Percentiles rank a stretch among this genome's conserved stretches.
Evolutionary conservation across 2,888 invertebrate genomes (phyloP).

Genomic region (Mythimna lalbum): DNA sequence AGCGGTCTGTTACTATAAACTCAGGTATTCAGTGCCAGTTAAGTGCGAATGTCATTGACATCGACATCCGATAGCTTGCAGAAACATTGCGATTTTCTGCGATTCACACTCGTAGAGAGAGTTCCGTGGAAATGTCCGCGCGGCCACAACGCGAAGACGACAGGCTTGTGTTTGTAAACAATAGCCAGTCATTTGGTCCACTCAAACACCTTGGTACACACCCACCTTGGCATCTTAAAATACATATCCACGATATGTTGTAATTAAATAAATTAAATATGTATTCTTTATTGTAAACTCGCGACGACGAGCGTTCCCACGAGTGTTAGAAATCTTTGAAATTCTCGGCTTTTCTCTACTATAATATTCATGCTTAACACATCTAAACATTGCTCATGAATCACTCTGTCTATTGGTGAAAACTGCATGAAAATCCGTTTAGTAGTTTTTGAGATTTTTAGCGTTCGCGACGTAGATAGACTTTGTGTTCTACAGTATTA

Average conservation of each 20-base stretch:
- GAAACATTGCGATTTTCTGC: slow-evolving; percentile 66
- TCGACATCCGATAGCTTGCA: slow-evolving; percentile 69
- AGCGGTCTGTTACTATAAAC: slow-evolving; percentile 32
- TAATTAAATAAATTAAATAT: background rate
- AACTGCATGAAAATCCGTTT: too few relatives aligned
- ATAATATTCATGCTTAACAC: too few relatives aligned
- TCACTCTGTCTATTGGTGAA: too few relatives aligned
- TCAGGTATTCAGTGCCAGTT: slow-evolving; percentile 46
- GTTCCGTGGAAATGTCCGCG: slow-evolving; percentile 35
- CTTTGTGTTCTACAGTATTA: background rate
- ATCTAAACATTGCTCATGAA: too few relatives aligned
- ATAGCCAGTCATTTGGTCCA: slow-evolving; percentile 71
- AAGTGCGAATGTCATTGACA: slow-evolving; percentile 71
- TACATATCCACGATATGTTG: background rate
- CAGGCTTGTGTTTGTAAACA: slow-evolving; percentile 79
- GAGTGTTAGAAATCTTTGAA: too few relatives aligned
- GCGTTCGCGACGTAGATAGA: too few relatives aligned
- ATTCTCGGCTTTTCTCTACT: too few relatives aligned
- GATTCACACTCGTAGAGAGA: slow-evolving; percentile 64
- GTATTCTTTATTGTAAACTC: too few relatives aligned
- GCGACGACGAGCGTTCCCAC: too few relatives aligned
- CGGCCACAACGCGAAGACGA: slow-evolving; percentile 38
- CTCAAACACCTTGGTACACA: slow-evolving; percentile 63
- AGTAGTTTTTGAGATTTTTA: too few relatives aligned
- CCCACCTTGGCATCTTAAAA: slow-evolving; percentile 59